A percentile compares a stretch with the other conserved stretches of the same genome.
Evolutionary conservation across 2,888 invertebrate species (phyloP).

Genomic region (Drosophila tripunctata): DNA sequence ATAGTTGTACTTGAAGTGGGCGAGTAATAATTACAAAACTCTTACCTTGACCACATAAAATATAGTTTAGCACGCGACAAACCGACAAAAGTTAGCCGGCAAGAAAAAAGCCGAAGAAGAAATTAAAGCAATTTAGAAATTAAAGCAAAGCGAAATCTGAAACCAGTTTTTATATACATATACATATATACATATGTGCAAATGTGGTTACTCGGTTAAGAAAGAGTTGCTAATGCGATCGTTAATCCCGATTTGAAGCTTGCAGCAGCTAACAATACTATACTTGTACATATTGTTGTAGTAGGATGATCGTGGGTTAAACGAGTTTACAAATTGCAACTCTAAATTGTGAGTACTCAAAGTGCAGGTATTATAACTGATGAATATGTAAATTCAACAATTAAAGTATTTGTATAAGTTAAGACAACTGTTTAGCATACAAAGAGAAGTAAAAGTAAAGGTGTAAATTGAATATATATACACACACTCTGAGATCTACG

Average conservation of each 20-base stretch:
- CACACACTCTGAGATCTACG: conserved; percentile 14
- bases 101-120: background rate
- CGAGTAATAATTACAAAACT: conserved; percentile 3
- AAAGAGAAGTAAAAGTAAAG: background rate
- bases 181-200: conserved; percentile 6
- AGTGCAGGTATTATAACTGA: background rate
- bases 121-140: conserved; percentile 25
- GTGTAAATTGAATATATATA: conserved; percentile 44
- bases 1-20: conserved; percentile 7
- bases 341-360: background rate
- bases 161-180: conserved; percentile 43
- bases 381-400: background rate
- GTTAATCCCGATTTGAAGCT: conserved; percentile 37
- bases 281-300: no score
- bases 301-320: conserved; percentile 4
- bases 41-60: conserved; percentile 13
- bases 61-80: conserved; percentile 5
- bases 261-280: no score
- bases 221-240: conserved; percentile 51
- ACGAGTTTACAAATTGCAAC: background rate
- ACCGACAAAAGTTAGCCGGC: conserved; percentile 6
- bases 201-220: conserved; percentile 18
- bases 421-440: conserved; percentile 43
- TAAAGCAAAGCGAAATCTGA: conserved; percentile 38
- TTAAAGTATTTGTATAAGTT: conserved; percentile 22